phyloP scores from a whole-genome alignment of 2,888 invertebrate genomes.

The Andrena dorsata region DNA sequence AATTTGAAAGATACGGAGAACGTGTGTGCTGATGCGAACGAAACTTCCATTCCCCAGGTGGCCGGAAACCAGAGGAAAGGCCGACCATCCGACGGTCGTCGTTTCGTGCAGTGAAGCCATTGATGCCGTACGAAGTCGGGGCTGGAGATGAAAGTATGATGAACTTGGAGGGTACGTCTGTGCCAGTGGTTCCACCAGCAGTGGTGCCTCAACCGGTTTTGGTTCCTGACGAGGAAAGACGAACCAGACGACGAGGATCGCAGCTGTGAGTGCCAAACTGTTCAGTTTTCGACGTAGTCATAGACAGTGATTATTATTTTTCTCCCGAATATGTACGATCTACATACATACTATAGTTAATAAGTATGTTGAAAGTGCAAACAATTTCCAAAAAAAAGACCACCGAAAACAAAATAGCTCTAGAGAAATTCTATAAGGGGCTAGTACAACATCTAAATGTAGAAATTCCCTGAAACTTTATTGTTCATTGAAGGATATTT shows the following conservation, averaged over 20 bases:
- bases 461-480: no score
- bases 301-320: no score
- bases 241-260: constrained; percentile 92
- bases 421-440: no score
- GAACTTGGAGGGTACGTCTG: constrained; percentile 86
- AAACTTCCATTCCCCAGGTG: constrained; percentile 43
- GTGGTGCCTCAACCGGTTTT: constrained; percentile 87
- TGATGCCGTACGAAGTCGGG: constrained; percentile 80
- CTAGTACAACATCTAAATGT: no score
- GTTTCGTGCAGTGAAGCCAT: constrained; percentile 82
- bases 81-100: constrained; percentile 82
- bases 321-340: no score
- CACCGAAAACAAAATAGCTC: no score
- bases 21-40: background rate
- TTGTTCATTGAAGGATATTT: no score
- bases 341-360: no score
- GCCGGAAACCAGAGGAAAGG: constrained; percentile 78
- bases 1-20: background rate
- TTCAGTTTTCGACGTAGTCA: no score
- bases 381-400: no score
- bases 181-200: constrained; percentile 86
- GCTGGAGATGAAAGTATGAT: constrained; percentile 82
- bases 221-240: constrained; percentile 90
- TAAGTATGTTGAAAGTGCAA: no score
- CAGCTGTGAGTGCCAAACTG: constrained; percentile 89